Conservation (phyloP, 2,113 vertebrate species). For the Scomber scombrus region DNA sequence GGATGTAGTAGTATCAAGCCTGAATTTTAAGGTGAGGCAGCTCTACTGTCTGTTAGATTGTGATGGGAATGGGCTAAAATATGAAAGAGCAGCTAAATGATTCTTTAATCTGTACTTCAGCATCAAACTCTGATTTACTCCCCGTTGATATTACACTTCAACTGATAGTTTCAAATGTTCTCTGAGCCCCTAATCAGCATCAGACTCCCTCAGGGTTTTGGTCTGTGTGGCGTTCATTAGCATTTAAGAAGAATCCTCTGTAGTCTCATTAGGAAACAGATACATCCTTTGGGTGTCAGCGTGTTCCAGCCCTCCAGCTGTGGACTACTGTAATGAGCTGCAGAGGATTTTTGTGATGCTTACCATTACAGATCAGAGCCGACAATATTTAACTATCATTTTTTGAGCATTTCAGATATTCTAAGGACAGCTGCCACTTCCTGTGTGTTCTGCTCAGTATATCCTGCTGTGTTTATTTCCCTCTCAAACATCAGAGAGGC, state of each 20-base stretch:
- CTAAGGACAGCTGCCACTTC: not conserved
- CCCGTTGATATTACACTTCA: not conserved
- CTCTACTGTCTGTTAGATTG: not conserved
- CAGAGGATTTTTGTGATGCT: not conserved
- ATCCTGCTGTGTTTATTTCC: not conserved
- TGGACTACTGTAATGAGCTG: not conserved
- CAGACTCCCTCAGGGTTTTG: not conserved
- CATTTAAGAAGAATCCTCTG: constrained; percentile 20
- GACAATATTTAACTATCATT: not conserved
- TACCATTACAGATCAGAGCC: not conserved
- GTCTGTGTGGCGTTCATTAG: not conserved
- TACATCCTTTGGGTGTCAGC: not conserved
- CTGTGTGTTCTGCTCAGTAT: not conserved
- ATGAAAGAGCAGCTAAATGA: not conserved
- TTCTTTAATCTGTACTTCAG: not conserved
- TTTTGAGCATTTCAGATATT: not conserved
- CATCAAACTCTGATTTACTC: not conserved
- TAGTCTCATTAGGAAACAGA: constrained; percentile 44
- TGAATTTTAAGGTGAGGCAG: constrained; percentile 93
- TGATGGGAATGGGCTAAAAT: not conserved
- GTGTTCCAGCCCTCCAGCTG: not conserved
- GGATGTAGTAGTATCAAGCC: constrained; percentile 95
- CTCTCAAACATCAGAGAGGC: not conserved
- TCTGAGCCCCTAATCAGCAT: not conserved
- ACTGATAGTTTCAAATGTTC: not conserved